Conservation (phyloP, 1,140 invertebrate genomes). For the Danaus plexippus region DNA sequence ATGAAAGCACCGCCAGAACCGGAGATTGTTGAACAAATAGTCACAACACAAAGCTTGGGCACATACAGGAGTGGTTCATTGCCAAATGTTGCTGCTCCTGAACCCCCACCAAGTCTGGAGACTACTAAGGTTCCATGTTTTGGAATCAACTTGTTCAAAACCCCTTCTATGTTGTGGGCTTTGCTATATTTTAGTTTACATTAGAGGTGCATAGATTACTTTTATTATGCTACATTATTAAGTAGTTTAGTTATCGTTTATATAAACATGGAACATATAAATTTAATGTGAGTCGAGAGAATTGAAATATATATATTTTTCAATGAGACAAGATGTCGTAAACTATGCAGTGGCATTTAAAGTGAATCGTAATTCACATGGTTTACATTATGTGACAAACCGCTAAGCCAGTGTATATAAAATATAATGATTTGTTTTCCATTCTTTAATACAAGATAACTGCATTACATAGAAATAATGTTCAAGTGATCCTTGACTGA, state of each 20-base stretch:
- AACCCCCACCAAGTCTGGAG: constrained; percentile 46
- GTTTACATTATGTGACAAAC: no score
- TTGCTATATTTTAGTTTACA: constrained; percentile 40
- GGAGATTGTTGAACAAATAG: constrained; percentile 33
- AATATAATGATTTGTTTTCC: no score
- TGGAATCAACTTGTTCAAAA: constrained; percentile 41
- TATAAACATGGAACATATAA: no score
- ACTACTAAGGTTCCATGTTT: constrained; percentile 54
- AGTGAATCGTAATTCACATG: no score
- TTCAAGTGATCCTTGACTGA: no score
- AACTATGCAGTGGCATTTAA: no score
- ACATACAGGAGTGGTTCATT: constrained; percentile 82
- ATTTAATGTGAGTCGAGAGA: constrained; percentile 21
- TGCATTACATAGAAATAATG: no score
- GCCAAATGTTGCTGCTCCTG: constrained; percentile 81
- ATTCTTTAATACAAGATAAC: no score
- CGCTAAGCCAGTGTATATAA: no score
- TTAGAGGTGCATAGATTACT: constrained; percentile 29
- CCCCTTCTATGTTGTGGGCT: constrained; percentile 24
- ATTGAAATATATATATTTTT: constrained; percentile 34
- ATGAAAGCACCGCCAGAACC: constrained; percentile 46
- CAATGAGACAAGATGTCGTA: background rate
- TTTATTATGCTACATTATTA: constrained; percentile 13
- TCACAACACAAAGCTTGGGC: constrained; percentile 60
- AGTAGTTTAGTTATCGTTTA: background rate